A percentile compares a stretch with the other conserved stretches of the same genome.
These are phyloP conservation scores for Leptoclinus maculatus DNA, from an alignment of 2,797 vertebrate species.

Conservation along the genomic window DNA sequence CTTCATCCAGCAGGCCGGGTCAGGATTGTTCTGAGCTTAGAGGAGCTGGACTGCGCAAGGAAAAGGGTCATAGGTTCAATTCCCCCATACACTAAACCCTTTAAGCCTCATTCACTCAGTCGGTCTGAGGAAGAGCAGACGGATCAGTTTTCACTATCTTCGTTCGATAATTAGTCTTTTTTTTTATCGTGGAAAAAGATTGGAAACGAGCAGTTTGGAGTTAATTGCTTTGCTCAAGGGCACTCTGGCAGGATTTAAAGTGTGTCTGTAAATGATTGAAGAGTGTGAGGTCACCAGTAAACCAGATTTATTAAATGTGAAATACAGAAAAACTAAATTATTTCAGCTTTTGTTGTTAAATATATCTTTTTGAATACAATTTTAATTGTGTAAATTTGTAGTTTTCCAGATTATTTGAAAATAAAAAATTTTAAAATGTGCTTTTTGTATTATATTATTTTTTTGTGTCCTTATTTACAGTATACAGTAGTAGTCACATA, in stretches of 20 bases:
- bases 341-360: not conserved
- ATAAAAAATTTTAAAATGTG: not conserved
- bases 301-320: not conserved
- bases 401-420: not conserved
- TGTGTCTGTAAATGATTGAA: too few species aligned
- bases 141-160: not conserved
- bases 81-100: not conserved
- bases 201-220: not conserved
- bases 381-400: not conserved
- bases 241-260: not conserved
- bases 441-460: not conserved
- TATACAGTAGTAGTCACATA: not conserved
- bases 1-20: not conserved
- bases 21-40: not conserved
- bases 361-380: not conserved
- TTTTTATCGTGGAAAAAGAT: not conserved
- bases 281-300: not conserved
- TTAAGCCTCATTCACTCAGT: slow-evolving; percentile 4
- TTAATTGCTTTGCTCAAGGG: not conserved
- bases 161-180: not conserved
- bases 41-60: not conserved
- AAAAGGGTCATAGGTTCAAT: slow-evolving; percentile 14
- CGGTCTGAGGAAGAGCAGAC: not conserved
- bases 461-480: too few species aligned
- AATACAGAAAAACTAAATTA: not conserved